Percentiles rank a stretch among this genome's conserved stretches.
These are phyloP conservation scores for Charanyca ferruginea DNA, from an alignment of 2,888 invertebrate species.

Conservation along the genomic window DNA sequence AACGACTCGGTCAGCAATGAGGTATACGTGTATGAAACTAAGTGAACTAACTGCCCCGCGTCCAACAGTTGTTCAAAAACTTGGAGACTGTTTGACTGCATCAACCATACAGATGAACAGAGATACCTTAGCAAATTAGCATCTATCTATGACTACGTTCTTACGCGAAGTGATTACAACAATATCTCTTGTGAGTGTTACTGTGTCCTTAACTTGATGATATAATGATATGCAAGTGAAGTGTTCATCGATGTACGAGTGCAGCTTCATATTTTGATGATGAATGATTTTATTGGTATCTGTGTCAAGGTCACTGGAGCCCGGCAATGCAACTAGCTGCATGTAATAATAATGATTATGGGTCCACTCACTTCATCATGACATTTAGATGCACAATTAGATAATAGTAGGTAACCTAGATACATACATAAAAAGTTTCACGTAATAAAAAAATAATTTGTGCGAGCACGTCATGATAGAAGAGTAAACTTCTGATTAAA, in stretches of 20 bases:
- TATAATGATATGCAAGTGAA: neutral
- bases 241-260: conserved; percentile 11
- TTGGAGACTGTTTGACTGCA: neutral
- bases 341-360: neutral
- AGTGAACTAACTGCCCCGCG: too few species aligned
- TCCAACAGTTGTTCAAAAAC: neutral
- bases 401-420: neutral
- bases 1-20: neutral
- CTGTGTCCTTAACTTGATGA: conserved; percentile 1
- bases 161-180: neutral
- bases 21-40: too few species aligned
- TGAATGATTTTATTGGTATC: conserved; percentile 3
- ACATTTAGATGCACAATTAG: neutral
- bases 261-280: conserved; percentile 2
- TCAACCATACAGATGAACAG: too few species aligned
- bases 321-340: neutral
- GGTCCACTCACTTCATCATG: neutral
- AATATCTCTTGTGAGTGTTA: neutral
- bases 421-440: too few species aligned
- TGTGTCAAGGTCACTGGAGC: conserved; percentile 15
- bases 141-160: too few species aligned
- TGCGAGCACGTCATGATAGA: too few species aligned
- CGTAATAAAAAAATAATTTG: too few species aligned
- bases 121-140: too few species aligned
- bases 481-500: too few species aligned